A percentile compares a stretch with the other conserved stretches of the same genome.
These are phyloP conservation scores for Arctopsyche grandis DNA, from an alignment of 1,140 invertebrate genomes.

Conservation along the genomic window DNA sequence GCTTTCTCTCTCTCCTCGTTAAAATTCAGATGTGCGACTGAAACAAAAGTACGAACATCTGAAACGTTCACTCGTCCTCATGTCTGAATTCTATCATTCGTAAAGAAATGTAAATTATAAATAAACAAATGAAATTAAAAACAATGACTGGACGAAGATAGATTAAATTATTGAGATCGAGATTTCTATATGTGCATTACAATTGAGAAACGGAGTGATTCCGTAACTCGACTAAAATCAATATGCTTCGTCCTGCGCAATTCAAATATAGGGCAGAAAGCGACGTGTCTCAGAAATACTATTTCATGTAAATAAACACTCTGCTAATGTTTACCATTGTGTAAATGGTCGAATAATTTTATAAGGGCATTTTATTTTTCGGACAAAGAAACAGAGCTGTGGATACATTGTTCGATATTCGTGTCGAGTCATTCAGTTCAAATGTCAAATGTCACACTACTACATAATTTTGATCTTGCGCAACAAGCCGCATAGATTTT, in stretches of 20 bases:
- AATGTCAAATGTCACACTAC: slow-evolving; percentile 3
- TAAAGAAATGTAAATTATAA: too few species aligned
- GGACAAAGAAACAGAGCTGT: too few species aligned
- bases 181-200: too few species aligned
- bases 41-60: neutral
- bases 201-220: neutral
- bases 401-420: too few species aligned
- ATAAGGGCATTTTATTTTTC: too few species aligned
- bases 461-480: neutral
- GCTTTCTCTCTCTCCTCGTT: slow-evolving; percentile 10
- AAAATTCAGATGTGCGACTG: neutral
- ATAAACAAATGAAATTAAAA: too few species aligned
- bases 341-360: too few species aligned
- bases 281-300: neutral
- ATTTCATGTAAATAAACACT: neutral
- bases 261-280: slow-evolving; percentile 49
- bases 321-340: too few species aligned
- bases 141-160: too few species aligned
- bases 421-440: neutral
- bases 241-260: slow-evolving; percentile 50
- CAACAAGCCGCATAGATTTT: neutral
- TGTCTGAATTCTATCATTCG: too few species aligned
- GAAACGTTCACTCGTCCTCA: too few species aligned
- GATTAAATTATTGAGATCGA: too few species aligned
- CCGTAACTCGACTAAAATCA: slow-evolving; percentile 43